Base-by-base conservation (phyloP, 2,888 invertebrate species). In the Fragum whitleyi region DNA sequence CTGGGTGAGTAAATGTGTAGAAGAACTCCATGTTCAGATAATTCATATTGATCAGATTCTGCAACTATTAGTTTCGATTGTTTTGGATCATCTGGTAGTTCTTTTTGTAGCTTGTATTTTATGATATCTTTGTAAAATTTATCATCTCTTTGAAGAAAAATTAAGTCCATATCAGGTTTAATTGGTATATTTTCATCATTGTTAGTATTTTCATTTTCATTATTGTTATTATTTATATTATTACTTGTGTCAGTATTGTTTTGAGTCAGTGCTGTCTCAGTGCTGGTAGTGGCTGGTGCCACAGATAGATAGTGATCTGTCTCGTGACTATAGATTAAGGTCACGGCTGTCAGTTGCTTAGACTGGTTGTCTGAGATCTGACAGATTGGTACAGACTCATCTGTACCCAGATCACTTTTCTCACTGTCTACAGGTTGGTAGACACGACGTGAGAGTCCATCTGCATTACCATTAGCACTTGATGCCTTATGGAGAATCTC, bases 381-480 rank as follows among this genome's bases (percentile, higher is more conserved):
- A 72, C 47, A 36, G 53, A 72, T 23, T 75, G 65, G 1, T 51
- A 74, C 59, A 11, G 77, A 71, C 29, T 65, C n/a, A 62, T 75
- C 53, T 16, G 14, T 28, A 26, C 26, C 28, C 28, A 21, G 6
- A 29, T 28, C 28, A n/a, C 29, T 11, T 23, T 62, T 62, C 16
- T 23, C 62, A 14, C 16, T 29, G 42, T 42, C 42, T 42, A 42
- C 42, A 7, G 7, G 42, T 16, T 74, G 55, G 26, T 68, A 78
- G 14, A 26, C 47, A 47, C 62, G 55, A 5, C 80, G n/a, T 6
- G 78, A 80, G 11, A 87, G 53, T 1, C 51, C 69, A 67, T 85
- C 83, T 26, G 83, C 85, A 47, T 74, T n/a, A n/a, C n/a, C n/a
- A n/a, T n/a, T n/a, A n/a, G n/a, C n/a, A n/a, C n/a, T n/a, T n/a